Conservation (phyloP, 2,797 vertebrate genomes). For the Cynopterus sphinx region DNA sequence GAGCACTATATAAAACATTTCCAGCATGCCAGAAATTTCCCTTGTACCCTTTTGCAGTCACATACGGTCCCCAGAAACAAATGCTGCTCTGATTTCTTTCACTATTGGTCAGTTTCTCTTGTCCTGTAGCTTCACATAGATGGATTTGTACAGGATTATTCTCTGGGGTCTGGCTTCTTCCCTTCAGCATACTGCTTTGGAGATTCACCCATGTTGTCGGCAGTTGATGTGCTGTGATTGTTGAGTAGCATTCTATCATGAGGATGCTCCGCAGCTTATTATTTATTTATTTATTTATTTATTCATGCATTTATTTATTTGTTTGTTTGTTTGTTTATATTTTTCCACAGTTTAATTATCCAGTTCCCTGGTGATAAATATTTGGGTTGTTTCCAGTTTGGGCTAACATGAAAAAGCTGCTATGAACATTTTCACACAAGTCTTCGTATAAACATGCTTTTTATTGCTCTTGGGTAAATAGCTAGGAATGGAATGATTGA, state of each 20-base stretch:
- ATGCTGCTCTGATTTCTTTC: not conserved
- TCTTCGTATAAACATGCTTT: not conserved
- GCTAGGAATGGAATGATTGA: not conserved
- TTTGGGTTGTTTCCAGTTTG: not conserved
- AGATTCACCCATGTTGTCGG: not conserved
- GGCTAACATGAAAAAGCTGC: not conserved
- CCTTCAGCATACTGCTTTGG: fast-evolving
- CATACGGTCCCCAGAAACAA: not conserved
- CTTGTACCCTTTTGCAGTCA: not conserved
- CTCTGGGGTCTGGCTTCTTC: not conserved
- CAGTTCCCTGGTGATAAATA: not conserved
- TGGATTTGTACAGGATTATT: not conserved
- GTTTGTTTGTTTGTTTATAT: no score
- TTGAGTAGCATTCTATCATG: not conserved
- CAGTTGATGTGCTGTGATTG: not conserved
- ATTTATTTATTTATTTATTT: no score
- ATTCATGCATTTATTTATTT: no score
- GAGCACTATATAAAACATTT: not conserved
- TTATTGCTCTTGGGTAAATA: not conserved
- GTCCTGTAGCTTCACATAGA: not conserved
- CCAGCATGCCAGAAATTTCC: not conserved
- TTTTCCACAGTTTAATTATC: not conserved
- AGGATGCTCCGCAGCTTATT: not conserved
- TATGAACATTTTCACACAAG: no score
- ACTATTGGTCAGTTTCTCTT: not conserved